Evolutionary conservation across 2,797 vertebrate species (phyloP), one percentile per base, ranked within the genome.

Genomic region (Enteromius trimaculatus): DNA sequence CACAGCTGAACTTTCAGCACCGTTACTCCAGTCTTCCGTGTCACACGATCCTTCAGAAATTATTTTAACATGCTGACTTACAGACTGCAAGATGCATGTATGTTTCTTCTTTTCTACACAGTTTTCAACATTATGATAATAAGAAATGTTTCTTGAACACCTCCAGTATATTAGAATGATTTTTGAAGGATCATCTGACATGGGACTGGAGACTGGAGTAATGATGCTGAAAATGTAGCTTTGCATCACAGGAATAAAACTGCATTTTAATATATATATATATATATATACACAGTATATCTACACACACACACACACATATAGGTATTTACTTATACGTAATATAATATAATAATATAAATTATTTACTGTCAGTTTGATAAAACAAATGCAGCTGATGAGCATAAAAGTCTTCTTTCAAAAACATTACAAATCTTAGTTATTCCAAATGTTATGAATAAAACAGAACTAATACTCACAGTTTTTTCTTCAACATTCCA

Each of bases 401-500:
- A 64, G 62, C 62, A 64, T 19, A 8, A 17, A 17, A 29, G 13
- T 29, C 13, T 29, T 62, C 6, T 16, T 29, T 62, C 5, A 29
- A 31, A 31, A 17, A 17, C 26, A 31, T 17, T 16, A 29, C 13
- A 64, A 64, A 64, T 31, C 26, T 64, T 64, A 31, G 31, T 29
- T 31, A 62, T 3, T 64, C 6, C 14, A 31, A 17, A 29, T 31
- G 13, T 62, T 62, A 29, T 29, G 13, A 29, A 29, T 62, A 26
- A 62, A 62, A 47, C 1, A 47, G 7, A 10, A 1, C 14, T 49
- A 39, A 79, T 90, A 96, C 94, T 95, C 93, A 99, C 98, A 85
- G 92, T 97, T 94, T 95, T 97, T 77, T 98, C 97, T 88, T 97
- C 97, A 82, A 98, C 96, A 83, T 99, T 99, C 98, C 98, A 99